phyloP scores from a whole-genome alignment of 37 sponge, comb jelly and placozoan species.

The Ianthella basta region DNA sequence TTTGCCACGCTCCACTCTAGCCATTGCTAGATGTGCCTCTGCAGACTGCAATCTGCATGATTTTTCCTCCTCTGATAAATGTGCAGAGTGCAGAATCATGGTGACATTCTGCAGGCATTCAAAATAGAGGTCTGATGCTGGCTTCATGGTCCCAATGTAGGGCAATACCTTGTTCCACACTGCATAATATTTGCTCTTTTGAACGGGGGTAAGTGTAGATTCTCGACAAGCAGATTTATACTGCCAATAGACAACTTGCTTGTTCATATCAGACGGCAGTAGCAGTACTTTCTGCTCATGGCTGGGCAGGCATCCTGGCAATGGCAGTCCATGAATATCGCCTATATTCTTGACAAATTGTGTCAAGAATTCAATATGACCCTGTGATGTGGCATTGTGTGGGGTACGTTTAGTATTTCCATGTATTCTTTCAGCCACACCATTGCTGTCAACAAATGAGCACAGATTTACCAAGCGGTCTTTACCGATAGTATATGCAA shows the following conservation, averaged over 20 bases:
- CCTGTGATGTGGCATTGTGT: not conserved
- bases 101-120: conserved; percentile 24
- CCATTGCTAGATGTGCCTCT: conserved; percentile 5
- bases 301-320: conserved; percentile 1
- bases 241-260: not conserved
- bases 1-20: not conserved
- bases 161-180: conserved; percentile 12
- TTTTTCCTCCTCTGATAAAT: conserved; percentile 24
- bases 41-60: not conserved
- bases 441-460: not conserved
- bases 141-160: conserved; percentile 19
- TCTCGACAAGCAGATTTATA: not conserved
- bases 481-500: conserved; percentile 23
- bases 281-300: conserved; percentile 15
- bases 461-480: not conserved
- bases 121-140: conserved; percentile 33
- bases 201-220: not conserved
- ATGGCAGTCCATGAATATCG: not conserved
- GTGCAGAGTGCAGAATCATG: not conserved
- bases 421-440: not conserved
- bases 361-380: not conserved
- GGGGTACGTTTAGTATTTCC: not conserved
- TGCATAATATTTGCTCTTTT: not conserved
- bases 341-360: conserved; percentile 8
- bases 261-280: conserved; percentile 29